Conservation (phyloP, 2,113 vertebrate genomes). For the Ginglymostoma cirratum region DNA sequence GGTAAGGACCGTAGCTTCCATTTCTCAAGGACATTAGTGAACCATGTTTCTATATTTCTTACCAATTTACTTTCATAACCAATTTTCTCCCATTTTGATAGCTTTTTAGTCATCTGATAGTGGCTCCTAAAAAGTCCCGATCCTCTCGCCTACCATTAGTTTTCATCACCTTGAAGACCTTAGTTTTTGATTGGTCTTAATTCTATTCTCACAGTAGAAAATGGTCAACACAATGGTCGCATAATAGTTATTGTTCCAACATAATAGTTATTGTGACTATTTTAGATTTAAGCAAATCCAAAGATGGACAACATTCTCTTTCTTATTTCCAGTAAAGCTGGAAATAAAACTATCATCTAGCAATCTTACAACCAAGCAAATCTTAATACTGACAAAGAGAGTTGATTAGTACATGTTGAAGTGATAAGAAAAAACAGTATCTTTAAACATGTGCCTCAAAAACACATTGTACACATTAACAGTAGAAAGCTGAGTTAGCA, state of each 20-base stretch:
- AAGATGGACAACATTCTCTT: not conserved
- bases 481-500: not conserved
- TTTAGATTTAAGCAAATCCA: not conserved
- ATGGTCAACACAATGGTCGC: not conserved
- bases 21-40: no score
- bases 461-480: not conserved
- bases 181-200: not conserved
- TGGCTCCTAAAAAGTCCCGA: no score
- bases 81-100: no score
- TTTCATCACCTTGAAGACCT: no score
- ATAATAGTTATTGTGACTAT: not conserved
- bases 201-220: not conserved
- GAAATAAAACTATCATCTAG: not conserved
- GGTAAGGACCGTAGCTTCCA: no score
- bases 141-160: no score
- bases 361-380: not conserved
- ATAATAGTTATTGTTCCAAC: not conserved
- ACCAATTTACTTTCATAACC: no score
- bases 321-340: not conserved
- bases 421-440: not conserved
- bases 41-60: no score
- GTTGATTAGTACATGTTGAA: not conserved
- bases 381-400: not conserved
- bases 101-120: no score
- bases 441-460: not conserved